Conservation (phyloP, 2,113 vertebrate genomes). For the Ivindomyrus marchei region DNA sequence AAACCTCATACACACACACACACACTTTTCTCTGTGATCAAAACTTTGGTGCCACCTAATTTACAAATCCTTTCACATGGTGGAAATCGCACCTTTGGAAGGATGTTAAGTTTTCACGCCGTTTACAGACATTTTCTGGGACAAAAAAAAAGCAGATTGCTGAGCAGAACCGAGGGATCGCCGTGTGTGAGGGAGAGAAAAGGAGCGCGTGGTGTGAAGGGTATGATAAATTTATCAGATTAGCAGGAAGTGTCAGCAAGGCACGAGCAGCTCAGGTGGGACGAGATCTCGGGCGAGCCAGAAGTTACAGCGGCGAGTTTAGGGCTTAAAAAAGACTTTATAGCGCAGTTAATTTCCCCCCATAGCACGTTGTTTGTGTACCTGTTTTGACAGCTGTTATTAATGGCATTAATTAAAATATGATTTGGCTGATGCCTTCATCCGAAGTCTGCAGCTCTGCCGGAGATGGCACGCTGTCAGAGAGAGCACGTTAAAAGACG, state of each 20-base stretch:
- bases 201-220: not conserved
- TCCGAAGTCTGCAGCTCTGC: not conserved
- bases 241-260: not conserved
- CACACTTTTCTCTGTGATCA: not conserved
- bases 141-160: not conserved
- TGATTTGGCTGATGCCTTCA: not conserved
- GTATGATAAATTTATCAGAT: not conserved
- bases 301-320: not conserved
- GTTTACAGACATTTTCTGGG: not conserved
- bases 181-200: not conserved
- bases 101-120: not conserved
- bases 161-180: not conserved
- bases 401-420: constrained; percentile 10
- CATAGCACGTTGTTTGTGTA: not conserved
- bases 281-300: not conserved
- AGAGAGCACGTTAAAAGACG: not conserved
- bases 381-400: not conserved
- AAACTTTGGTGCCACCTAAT: not conserved
- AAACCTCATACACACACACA: not conserved
- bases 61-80: not conserved
- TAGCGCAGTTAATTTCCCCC: not conserved
- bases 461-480: not conserved
- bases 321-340: not conserved
- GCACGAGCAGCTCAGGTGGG: not conserved
- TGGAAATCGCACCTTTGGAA: not conserved